Conservation (phyloP, 1,140 invertebrate species). For the Ips nitidus region DNA sequence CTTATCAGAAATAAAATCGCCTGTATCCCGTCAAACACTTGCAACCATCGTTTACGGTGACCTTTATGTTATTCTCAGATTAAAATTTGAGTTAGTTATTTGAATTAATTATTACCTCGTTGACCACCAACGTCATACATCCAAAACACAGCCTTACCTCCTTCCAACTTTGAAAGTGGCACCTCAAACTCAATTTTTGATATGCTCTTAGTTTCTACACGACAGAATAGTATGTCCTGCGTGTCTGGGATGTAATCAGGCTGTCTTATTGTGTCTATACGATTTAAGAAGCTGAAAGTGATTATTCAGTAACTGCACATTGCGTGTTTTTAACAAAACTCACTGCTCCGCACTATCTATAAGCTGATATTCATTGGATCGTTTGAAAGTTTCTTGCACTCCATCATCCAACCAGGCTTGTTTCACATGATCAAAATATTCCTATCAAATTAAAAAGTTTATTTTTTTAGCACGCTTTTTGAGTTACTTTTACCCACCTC, state of each 20-base stretch:
- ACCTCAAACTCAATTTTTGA: constrained; percentile 74
- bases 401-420: constrained; percentile 65
- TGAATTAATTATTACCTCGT: constrained; percentile 57
- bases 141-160: constrained; percentile 68
- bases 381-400: constrained; percentile 67
- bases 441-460: constrained; percentile 53
- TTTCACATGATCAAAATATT: constrained; percentile 68
- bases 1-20: constrained; percentile 79
- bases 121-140: constrained; percentile 84
- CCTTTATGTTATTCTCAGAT: constrained; percentile 58
- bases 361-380: constrained; percentile 78
- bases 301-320: neutral
- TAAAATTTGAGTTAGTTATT: constrained; percentile 71
- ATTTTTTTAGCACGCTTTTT: neutral
- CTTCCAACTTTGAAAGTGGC: constrained; percentile 66
- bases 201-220: constrained; percentile 69
- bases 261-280: constrained; percentile 61
- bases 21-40: constrained; percentile 80
- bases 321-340: constrained; percentile 45
- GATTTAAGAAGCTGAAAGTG: constrained; percentile 64
- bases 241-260: constrained; percentile 65
- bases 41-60: constrained; percentile 45
- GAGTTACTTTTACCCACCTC: constrained; percentile 52
- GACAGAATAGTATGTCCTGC: constrained; percentile 70
- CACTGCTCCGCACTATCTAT: constrained; percentile 83